These are phyloP conservation scores for Oncopodura yosiiana DNA, from an alignment of 1,140 invertebrate genomes.

Conservation along the genomic window DNA sequence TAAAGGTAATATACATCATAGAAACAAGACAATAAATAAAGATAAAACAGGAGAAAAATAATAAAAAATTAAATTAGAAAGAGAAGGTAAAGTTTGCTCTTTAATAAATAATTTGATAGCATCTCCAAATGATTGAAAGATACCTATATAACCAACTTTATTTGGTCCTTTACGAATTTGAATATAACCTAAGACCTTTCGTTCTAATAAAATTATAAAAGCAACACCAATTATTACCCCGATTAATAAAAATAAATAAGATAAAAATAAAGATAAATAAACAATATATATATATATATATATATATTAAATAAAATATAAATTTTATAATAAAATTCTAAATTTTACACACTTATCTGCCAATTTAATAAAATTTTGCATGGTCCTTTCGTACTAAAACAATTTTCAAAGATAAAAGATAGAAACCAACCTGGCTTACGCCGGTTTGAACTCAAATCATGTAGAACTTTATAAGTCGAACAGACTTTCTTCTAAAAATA, in stretches of 20 bases:
- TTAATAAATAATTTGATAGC: slow-evolving; percentile 56
- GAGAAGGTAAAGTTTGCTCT: slow-evolving; percentile 44
- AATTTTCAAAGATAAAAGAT: slow-evolving; percentile 47
- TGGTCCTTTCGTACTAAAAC: slow-evolving; percentile 59
- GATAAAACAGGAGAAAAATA: slow-evolving; percentile 49
- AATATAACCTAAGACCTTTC: slow-evolving; percentile 55
- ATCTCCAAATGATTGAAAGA: slow-evolving; percentile 56
- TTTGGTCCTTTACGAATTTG: slow-evolving; percentile 56
- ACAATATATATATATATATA: neutral
- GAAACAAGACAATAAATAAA: slow-evolving; percentile 47
- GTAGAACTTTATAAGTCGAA: slow-evolving; percentile 66
- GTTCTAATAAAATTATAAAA: slow-evolving; percentile 58
- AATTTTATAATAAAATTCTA: slow-evolving; percentile 42
- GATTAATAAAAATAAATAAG: slow-evolving; percentile 40
- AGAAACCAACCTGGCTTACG: slow-evolving; percentile 65
- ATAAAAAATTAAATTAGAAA: slow-evolving; percentile 47
- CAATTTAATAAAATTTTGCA: slow-evolving; percentile 46
- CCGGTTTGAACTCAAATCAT: slow-evolving; percentile 67
- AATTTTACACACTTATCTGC: slow-evolving; percentile 53
- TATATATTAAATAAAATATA: slow-evolving; percentile 10
- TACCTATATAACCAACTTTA: slow-evolving; percentile 45
- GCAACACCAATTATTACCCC: slow-evolving; percentile 49
- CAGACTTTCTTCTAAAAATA: slow-evolving; percentile 54
- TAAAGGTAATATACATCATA: slow-evolving; percentile 46
- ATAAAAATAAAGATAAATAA: neutral